A percentile compares a stretch with the other conserved stretches of the same genome.
These are phyloP conservation scores for Hoplias malabaricus DNA, from an alignment of 2,113 vertebrate genomes.

Conservation along the genomic window DNA sequence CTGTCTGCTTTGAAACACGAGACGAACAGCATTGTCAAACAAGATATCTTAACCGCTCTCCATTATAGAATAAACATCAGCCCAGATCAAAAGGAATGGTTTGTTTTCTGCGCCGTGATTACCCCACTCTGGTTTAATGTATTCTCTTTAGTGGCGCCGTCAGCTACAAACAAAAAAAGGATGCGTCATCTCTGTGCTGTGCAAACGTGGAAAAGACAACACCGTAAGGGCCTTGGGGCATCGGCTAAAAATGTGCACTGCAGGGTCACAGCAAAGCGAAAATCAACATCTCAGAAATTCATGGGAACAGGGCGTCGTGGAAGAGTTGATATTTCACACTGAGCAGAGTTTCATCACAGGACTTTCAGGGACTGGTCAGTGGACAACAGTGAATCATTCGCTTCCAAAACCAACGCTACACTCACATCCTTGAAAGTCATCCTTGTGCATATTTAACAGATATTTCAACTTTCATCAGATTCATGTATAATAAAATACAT, in stretches of 20 bases:
- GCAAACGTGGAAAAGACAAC: constrained; percentile 17
- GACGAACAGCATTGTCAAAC: constrained; percentile 27
- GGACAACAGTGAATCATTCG: no score
- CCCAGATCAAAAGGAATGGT: constrained; percentile 25
- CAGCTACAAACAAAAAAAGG: constrained; percentile 24
- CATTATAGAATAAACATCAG: constrained; percentile 30
- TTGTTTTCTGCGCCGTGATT: not conserved
- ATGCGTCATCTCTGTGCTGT: not conserved
- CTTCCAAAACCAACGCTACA: no score
- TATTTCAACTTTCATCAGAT: no score
- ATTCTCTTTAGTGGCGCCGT: constrained; percentile 10
- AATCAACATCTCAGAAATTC: not conserved
- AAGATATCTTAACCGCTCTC: constrained; percentile 22
- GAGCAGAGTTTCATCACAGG: no score
- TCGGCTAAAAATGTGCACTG: not conserved
- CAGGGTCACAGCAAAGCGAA: not conserved
- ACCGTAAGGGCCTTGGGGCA: not conserved
- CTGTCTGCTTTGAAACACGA: constrained; percentile 25
- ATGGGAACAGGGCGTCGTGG: not conserved
- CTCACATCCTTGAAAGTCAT: no score
- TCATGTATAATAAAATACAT: no score
- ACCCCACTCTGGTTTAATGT: constrained; percentile 13
- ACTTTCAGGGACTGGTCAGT: not conserved
- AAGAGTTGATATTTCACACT: no score
- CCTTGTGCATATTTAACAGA: no score